These are phyloP conservation scores for Borostomias antarcticus DNA, from an alignment of 2,797 vertebrate species.

Conservation along the genomic window DNA sequence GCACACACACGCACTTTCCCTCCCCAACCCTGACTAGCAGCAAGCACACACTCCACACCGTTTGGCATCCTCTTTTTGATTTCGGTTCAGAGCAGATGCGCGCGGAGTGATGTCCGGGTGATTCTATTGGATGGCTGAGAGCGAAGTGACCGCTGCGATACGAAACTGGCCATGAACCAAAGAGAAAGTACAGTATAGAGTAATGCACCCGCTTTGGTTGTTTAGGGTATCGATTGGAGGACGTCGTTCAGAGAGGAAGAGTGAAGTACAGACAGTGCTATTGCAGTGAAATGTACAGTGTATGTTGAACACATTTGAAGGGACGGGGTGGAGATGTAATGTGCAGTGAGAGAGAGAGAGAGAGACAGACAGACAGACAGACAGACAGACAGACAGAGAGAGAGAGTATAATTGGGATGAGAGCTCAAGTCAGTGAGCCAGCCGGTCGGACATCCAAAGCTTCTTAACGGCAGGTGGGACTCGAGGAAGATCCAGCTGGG, in stretches of 20 bases:
- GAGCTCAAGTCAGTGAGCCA: conserved; percentile 76
- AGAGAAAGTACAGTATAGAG: no score
- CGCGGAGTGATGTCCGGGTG: neutral
- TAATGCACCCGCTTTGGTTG: neutral
- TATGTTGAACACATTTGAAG: neutral
- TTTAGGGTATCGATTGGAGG: no score
- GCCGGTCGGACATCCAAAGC: conserved; percentile 77
- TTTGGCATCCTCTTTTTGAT: neutral
- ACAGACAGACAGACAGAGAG: conserved; percentile 22
- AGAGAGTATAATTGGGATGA: conserved; percentile 72
- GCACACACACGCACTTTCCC: conserved; percentile 33
- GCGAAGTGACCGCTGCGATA: neutral
- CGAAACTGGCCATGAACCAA: no score
- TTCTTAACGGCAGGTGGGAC: conserved; percentile 75
- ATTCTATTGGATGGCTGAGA: neutral
- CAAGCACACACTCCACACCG: neutral
- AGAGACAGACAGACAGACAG: conserved; percentile 32
- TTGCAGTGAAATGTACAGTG: neutral
- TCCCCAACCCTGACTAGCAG: no score
- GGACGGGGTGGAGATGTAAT: conserved; percentile 2
- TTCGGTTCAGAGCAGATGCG: neutral
- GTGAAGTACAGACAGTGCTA: neutral
- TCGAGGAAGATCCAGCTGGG: conserved; percentile 51
- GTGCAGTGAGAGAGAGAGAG: conserved; percentile 15
- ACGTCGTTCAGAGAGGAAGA: neutral